phyloP scores from a whole-genome alignment of 2,888 invertebrate genomes.

The Melieria picta region DNA sequence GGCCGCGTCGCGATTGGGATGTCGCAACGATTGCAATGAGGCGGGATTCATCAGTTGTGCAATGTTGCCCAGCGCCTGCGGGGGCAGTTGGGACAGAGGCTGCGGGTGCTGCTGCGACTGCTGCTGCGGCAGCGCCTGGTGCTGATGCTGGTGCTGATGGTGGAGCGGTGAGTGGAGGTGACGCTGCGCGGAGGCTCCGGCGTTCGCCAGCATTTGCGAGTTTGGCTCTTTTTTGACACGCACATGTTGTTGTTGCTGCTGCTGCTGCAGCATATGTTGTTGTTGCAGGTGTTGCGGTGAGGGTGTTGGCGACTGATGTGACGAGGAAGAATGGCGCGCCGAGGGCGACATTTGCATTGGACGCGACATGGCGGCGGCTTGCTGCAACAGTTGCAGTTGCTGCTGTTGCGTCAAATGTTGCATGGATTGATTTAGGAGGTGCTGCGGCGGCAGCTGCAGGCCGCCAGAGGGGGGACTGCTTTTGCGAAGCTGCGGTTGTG shows the following conservation, averaged over 20 bases:
- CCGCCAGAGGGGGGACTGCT: conserved; percentile 58
- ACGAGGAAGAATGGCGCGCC: conserved; percentile 54
- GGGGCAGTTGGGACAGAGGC: conserved; percentile 53
- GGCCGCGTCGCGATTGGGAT: conserved; percentile 67
- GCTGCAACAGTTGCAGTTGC: conserved; percentile 62
- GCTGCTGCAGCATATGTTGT: conserved; percentile 46
- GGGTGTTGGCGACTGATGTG: conserved; percentile 47
- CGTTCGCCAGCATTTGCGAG: conserved; percentile 48
- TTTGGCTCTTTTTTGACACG: conserved; percentile 62
- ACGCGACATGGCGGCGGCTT: conserved; percentile 60
- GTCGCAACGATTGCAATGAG: conserved; percentile 66
- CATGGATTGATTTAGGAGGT: conserved; percentile 58
- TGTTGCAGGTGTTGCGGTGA: conserved; percentile 54
- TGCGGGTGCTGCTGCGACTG: conserved; percentile 55
- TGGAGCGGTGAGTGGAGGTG: conserved; percentile 51
- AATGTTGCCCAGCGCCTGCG: conserved; percentile 55
- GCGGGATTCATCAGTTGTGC: conserved; percentile 65
- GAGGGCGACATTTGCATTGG: conserved; percentile 56
- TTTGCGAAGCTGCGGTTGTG: conserved; percentile 58
- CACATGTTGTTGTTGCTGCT: conserved; percentile 55
- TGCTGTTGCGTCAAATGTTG: conserved; percentile 64
- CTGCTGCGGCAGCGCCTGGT: conserved; percentile 48
- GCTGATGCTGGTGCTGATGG: conserved; percentile 38
- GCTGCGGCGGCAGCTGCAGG: conserved; percentile 47
- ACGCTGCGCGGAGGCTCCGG: conserved; percentile 36